Evolutionary conservation across 2,888 invertebrate species (phyloP).

Genomic region (Pemphredon lugubris): DNA sequence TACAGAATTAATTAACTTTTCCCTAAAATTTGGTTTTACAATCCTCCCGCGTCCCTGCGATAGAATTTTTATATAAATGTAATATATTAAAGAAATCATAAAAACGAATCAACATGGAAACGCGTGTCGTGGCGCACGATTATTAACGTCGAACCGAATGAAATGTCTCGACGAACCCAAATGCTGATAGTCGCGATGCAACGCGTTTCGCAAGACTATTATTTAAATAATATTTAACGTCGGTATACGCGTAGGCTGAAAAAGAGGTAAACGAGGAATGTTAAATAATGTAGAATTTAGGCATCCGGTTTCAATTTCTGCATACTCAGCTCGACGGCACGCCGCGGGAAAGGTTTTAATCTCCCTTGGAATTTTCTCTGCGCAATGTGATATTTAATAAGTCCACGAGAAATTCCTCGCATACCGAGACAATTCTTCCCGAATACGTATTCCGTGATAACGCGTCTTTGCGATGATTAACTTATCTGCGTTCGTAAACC

Average conservation of each 20-base stretch:
- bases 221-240: not conserved
- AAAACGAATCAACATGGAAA: not conserved
- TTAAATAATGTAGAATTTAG: conserved; percentile 33
- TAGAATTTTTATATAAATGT: too few species aligned
- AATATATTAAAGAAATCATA: not conserved
- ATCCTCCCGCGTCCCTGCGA: too few species aligned
- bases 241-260: conserved; percentile 20
- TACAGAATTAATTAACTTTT: too few species aligned
- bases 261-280: conserved; percentile 33
- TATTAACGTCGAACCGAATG: too few species aligned
- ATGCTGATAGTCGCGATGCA: not conserved
- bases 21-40: too few species aligned
- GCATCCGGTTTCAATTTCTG: conserved; percentile 36
- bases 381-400: conserved; percentile 8
- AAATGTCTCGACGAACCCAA: not conserved
- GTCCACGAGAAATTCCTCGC: not conserved
- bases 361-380: conserved; percentile 10
- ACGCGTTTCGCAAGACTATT: conserved; percentile 5
- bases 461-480: too few species aligned
- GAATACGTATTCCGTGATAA: too few species aligned
- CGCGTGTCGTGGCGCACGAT: not conserved
- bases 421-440: not conserved
- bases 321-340: conserved; percentile 14
- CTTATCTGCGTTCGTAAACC: too few species aligned
- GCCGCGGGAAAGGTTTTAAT: not conserved